phyloP scores from a whole-genome alignment of 2,113 vertebrate species.

The Lamprologus lemairii region DNA sequence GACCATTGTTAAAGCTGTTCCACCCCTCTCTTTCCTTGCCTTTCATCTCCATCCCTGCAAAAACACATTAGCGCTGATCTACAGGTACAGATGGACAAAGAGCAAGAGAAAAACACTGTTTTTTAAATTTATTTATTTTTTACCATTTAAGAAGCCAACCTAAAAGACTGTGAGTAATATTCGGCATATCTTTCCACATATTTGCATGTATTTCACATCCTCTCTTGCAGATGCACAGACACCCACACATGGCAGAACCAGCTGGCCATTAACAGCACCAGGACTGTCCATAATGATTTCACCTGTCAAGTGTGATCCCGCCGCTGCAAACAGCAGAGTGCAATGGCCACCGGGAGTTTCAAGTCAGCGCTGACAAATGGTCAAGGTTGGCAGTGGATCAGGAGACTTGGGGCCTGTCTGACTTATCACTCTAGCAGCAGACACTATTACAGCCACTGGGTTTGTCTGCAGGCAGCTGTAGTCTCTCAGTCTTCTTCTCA shows the following conservation, averaged over 20 bases:
- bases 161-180: background rate
- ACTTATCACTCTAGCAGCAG: slow-evolving; percentile 60
- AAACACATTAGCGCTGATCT: background rate
- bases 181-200: background rate
- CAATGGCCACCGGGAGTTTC: slow-evolving; percentile 51
- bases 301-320: slow-evolving; percentile 49
- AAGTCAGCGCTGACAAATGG: slow-evolving; percentile 66
- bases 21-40: background rate
- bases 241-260: background rate
- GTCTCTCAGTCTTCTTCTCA: background rate
- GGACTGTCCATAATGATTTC: slow-evolving; percentile 44
- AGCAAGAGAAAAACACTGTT: background rate
- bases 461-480: slow-evolving; percentile 38
- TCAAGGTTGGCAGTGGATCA: slow-evolving; percentile 55
- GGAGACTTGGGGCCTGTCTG: slow-evolving; percentile 48
- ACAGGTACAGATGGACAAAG: background rate
- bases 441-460: slow-evolving; percentile 58
- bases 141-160: background rate
- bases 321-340: slow-evolving; percentile 24
- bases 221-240: background rate
- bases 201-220: slow-evolving; percentile 10
- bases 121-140: background rate
- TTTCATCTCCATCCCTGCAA: background rate
- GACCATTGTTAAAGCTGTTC: background rate
- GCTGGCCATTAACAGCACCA: slow-evolving; percentile 28